Percentiles rank a stretch among this genome's conserved stretches.
phyloP scores from a whole-genome alignment of 2,797 vertebrate species.

The Sebastes diploproa region DNA sequence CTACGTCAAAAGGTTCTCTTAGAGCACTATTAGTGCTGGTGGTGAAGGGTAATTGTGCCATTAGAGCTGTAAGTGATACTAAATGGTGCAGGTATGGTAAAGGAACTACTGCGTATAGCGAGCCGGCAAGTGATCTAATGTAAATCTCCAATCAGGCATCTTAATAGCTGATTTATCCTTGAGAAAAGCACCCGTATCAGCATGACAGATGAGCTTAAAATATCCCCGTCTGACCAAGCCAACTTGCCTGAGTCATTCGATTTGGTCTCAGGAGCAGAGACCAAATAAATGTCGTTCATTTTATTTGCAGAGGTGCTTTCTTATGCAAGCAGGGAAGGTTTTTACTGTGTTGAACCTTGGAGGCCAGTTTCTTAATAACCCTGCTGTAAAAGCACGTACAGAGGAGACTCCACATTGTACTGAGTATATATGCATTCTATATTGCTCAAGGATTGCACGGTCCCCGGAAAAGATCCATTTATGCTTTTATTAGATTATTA shows the following conservation, averaged over 20 bases:
- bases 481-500: conserved; percentile 74
- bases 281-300: conserved; percentile 30
- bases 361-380: conserved; percentile 28
- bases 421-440: conserved; percentile 23
- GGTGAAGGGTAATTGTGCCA: conserved; percentile 81
- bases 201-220: conserved; percentile 50
- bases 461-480: conserved; percentile 59
- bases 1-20: conserved; percentile 72
- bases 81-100: conserved; percentile 75
- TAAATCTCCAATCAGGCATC: conserved; percentile 68
- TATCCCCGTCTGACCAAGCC: conserved; percentile 23
- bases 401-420: conserved; percentile 18
- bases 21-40: conserved; percentile 72
- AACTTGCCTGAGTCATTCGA: conserved; percentile 33
- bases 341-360: conserved; percentile 1
- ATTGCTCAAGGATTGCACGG: conserved; percentile 16
- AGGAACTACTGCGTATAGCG: conserved; percentile 62
- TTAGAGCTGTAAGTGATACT: conserved; percentile 79
- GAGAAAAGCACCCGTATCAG: conserved; percentile 68
- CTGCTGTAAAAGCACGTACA: not conserved
- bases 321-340: conserved; percentile 8
- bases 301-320: conserved; percentile 29
- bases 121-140: conserved; percentile 68
- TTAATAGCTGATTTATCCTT: conserved; percentile 77
- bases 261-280: conserved; percentile 28